Percentiles rank a stretch among this genome's conserved stretches.
Evolutionary conservation across 2,888 invertebrate genomes (phyloP).

Genomic region (Phytoseiulus persimilis): DNA sequence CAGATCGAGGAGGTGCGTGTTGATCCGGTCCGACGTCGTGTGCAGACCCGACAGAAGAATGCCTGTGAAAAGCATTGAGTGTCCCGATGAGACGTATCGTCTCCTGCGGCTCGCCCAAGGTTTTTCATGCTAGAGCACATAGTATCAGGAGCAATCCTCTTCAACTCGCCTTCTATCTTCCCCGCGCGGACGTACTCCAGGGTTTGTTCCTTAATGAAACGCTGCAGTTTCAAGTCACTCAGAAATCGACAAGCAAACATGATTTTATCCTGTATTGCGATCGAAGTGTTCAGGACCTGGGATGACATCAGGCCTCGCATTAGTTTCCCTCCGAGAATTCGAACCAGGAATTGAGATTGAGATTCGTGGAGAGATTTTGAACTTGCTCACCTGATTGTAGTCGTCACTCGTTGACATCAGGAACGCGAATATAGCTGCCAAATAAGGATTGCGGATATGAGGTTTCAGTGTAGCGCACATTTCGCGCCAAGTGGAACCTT

Average conservation of each 20-base stretch:
- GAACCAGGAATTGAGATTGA: not conserved
- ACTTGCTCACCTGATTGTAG: conserved; percentile 63
- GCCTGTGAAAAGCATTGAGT: not conserved
- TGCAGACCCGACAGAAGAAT: conserved; percentile 16
- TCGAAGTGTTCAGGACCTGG: conserved; percentile 5
- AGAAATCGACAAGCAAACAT: conserved; percentile 40
- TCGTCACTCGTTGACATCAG: conserved; percentile 69
- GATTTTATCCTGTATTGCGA: conserved; percentile 35
- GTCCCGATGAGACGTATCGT: no score
- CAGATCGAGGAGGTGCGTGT: conserved; percentile 56
- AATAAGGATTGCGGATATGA: conserved; percentile 77
- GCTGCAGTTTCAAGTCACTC: conserved; percentile 24
- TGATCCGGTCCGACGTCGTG: not conserved
- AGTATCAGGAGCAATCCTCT: no score
- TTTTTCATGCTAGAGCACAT: no score
- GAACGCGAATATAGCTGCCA: conserved; percentile 81
- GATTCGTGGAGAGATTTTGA: not conserved
- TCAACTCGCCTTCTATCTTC: conserved; percentile 25
- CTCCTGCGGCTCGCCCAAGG: no score
- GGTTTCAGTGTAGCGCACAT: conserved; percentile 64
- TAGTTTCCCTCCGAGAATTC: not conserved
- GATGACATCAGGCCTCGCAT: no score
- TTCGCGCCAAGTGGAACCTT: conserved; percentile 68
- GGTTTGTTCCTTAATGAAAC: conserved; percentile 39
- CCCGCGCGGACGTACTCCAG: conserved; percentile 32